phyloP scores from a whole-genome alignment of 35 echinoderm and acorn worm genomes.

The Hemicentrotus pulcherrimus region DNA sequence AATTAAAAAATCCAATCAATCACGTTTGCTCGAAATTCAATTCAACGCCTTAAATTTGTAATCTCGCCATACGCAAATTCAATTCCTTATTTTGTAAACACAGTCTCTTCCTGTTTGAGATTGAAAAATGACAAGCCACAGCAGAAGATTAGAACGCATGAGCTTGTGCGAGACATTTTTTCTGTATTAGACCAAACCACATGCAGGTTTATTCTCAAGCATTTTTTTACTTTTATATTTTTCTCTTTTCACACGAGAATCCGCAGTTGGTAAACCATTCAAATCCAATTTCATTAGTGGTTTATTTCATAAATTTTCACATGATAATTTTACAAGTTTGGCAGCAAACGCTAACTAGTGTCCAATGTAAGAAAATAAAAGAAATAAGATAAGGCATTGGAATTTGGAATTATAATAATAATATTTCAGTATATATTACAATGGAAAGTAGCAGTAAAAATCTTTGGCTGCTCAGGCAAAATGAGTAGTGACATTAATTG shows the following conservation, averaged over 20 bases:
- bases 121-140: background rate
- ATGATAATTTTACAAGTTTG: background rate
- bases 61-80: background rate
- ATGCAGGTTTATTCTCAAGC: background rate
- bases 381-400: no score
- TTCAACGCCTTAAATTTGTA: background rate
- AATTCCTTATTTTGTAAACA: background rate
- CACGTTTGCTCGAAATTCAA: background rate
- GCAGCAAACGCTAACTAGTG: background rate
- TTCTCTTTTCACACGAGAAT: background rate
- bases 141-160: background rate
- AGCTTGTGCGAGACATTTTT: background rate
- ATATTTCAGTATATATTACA: no score
- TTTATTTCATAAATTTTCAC: background rate
- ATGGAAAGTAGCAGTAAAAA: no score
- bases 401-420: no score
- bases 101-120: background rate
- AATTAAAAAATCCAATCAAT: background rate
- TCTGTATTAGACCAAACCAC: background rate
- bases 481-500: no score
- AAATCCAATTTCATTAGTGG: background rate
- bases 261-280: background rate
- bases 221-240: background rate
- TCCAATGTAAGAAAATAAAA: no score
- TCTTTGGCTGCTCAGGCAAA: no score